Evolutionary conservation across 2,797 vertebrate genomes (phyloP).

Genomic region (Macropodus opercularis): DNA sequence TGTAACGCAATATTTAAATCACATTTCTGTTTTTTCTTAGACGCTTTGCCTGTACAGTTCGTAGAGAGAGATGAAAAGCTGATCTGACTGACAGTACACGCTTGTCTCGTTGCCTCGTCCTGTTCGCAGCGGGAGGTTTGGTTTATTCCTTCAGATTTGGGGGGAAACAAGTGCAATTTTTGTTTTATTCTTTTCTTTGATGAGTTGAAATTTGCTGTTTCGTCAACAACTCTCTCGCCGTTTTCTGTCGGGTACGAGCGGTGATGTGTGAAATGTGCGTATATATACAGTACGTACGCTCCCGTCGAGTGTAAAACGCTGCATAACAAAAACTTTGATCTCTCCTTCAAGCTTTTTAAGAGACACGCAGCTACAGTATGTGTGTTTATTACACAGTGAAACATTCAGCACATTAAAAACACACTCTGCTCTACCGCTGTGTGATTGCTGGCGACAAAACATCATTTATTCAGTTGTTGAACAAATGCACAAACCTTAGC

Average conservation of each 20-base stretch:
- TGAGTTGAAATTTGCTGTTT: constrained; percentile 38
- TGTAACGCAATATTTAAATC: constrained; percentile 20
- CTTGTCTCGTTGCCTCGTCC: constrained; percentile 13
- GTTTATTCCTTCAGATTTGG: constrained; percentile 13
- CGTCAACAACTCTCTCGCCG: constrained; percentile 12
- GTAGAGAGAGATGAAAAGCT: constrained; percentile 4
- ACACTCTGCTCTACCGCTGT: no score
- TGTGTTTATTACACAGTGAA: neutral
- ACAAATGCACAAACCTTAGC: no score
- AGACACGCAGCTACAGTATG: neutral
- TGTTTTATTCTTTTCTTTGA: constrained; percentile 35
- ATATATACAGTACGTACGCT: no score
- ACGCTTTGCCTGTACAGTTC: constrained; percentile 12
- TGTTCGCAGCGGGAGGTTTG: constrained; percentile 36
- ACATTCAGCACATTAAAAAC: neutral
- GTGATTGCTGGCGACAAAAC: no score
- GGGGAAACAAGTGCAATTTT: constrained; percentile 23
- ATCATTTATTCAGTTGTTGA: no score
- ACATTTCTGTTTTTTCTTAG: constrained; percentile 10
- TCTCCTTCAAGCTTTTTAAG: neutral
- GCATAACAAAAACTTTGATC: constrained; percentile 24
- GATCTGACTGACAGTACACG: constrained; percentile 7
- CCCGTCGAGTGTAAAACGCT: constrained; percentile 33
- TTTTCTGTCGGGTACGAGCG: constrained; percentile 28
- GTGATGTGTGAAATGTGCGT: no score